Evolutionary conservation across 1,140 invertebrate genomes (phyloP), one percentile per base, ranked within the genome.

Genomic region (Brachionus plicatilis): DNA sequence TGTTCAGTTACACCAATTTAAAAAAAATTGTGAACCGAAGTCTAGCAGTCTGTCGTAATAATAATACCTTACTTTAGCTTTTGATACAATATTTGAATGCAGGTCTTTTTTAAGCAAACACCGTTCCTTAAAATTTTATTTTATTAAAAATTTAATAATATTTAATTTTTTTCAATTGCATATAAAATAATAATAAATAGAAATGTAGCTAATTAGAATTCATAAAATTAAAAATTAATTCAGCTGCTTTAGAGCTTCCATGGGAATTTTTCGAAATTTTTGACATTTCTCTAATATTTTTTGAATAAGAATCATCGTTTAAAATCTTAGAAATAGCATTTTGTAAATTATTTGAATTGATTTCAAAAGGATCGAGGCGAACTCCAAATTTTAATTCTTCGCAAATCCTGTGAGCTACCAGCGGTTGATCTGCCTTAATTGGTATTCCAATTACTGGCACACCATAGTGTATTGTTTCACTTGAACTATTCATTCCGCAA

Each of bases 391-490:
- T 82, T 29, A 82, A 24, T 9, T 82, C 79, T 41, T 82, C n/a
- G 9, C 29, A 41, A 14, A 82, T 37, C 8, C 50, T 20, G 14
- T 65, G 20, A 20, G 79, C 79, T 17, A 82, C 50, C 9, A 60
- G 9, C 33, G 84, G 84, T 70, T 88, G 89, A 80, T 92, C 91
- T 17, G 87, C 86, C 56, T 89, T 88, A 43, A 92, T 87, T 1
- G 91, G 88, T 94, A 95, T 0, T 94, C 92, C 9, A 93, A 94
- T 85, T 5, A 94, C 92, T 0, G 94, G 94, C 0, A 94, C 93
- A 11, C 93, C 94, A 86, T 94, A 93, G 87, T 92, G 94, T 7
- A 94, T 93, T 0, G 94, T 93, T 87, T 95, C 94, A 87, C 93
- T 94, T 88, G 94, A 92, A 85, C 93, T 94, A 68, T 94, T 90